These are phyloP conservation scores for Nymphicus hollandicus DNA, from an alignment of 2,113 vertebrate species.

Conservation along the genomic window DNA sequence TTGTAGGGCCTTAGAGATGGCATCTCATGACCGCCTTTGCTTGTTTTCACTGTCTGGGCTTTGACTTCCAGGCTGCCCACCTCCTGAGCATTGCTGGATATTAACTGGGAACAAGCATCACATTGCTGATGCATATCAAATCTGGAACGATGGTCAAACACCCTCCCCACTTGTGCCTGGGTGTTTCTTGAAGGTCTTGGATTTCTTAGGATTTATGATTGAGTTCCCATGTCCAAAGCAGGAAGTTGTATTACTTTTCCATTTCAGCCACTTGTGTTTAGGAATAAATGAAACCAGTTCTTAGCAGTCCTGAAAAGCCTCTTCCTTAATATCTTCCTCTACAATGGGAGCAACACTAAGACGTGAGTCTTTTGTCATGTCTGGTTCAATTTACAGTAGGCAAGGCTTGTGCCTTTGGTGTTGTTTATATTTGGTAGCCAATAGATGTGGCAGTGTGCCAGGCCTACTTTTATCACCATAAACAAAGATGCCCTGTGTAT, in stretches of 20 bases:
- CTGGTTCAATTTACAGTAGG: not conserved
- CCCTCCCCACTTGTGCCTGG: not conserved
- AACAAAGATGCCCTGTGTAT: not conserved
- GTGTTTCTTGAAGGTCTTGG: slow-evolving; percentile 32
- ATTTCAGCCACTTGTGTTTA: not conserved
- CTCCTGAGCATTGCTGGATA: not conserved
- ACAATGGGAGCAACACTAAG: not conserved
- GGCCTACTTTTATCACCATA: not conserved
- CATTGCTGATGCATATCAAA: not conserved
- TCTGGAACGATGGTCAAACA: slow-evolving; percentile 34
- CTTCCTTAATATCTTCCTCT: not conserved
- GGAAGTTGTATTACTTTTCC: not conserved
- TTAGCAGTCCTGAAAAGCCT: not conserved
- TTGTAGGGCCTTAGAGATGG: not conserved
- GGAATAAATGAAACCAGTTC: not conserved
- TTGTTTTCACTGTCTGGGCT: not conserved
- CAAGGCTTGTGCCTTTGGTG: not conserved
- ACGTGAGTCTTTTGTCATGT: not conserved
- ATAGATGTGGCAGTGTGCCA: not conserved
- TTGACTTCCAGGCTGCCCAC: not conserved
- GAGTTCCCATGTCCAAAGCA: slow-evolving; percentile 32
- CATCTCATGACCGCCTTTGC: not conserved
- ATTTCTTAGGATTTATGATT: slow-evolving; percentile 39
- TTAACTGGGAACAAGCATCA: not conserved
- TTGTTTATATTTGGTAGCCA: not conserved